Evolutionary conservation across 2,113 vertebrate genomes (phyloP).

Genomic region (Furnarius figulus): DNA sequence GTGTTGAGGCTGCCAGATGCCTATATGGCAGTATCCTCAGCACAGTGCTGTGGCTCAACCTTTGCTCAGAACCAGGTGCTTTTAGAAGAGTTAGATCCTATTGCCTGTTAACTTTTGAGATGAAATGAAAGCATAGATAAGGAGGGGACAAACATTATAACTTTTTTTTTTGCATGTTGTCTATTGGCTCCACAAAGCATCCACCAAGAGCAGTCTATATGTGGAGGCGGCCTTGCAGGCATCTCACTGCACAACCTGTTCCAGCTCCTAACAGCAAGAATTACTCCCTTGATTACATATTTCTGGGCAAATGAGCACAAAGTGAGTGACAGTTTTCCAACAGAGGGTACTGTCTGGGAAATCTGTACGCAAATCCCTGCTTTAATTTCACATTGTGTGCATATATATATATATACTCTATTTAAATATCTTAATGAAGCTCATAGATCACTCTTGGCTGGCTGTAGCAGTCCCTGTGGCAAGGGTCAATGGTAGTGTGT

Average conservation of each 20-base stretch:
- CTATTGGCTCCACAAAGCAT: background rate
- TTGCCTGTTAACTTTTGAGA: background rate
- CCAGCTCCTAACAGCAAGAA: background rate
- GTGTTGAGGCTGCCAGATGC: background rate
- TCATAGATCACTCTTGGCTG: background rate
- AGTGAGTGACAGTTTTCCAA: background rate
- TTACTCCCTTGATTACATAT: background rate
- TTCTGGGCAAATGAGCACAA: background rate
- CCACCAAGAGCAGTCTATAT: background rate
- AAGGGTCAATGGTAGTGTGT: background rate
- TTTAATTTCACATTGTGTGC: background rate
- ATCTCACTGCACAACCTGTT: background rate
- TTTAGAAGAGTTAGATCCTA: background rate
- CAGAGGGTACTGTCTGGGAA: background rate
- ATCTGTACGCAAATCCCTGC: background rate
- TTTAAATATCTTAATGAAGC: background rate
- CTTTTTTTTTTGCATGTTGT: fast-evolving
- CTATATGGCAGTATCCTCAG: background rate
- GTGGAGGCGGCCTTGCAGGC: background rate
- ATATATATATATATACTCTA: background rate
- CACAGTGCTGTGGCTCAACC: background rate
- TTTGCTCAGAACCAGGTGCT: fast-evolving
- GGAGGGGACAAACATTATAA: fast-evolving
- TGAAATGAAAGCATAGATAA: background rate
- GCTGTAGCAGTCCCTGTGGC: background rate